Conservation (phyloP, 2,888 invertebrate genomes). For the Lycia hirtaria region DNA sequence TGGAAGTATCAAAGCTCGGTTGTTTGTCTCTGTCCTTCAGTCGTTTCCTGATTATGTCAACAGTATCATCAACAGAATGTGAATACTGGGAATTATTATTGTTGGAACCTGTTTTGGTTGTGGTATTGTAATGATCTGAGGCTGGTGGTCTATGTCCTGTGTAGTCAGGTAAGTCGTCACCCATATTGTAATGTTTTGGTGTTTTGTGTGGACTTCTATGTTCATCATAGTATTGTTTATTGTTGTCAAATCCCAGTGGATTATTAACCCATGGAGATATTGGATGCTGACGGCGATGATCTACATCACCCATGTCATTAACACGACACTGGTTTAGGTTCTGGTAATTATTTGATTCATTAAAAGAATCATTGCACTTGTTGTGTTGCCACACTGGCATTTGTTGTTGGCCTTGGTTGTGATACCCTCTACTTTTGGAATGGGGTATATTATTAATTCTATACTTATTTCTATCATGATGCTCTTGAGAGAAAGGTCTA, state of each 20-base stretch:
- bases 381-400: conserved; percentile 48
- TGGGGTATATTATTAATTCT: conserved; percentile 51
- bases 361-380: conserved; percentile 43
- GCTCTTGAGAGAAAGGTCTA: conserved; percentile 49
- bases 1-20: conserved; percentile 44
- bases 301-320: conserved; percentile 74
- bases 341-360: conserved; percentile 47
- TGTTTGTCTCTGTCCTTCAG: conserved; percentile 69
- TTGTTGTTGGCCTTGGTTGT: conserved; percentile 44
- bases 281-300: conserved; percentile 55
- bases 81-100: conserved; percentile 71
- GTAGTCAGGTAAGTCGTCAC: conserved; percentile 57
- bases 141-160: conserved; percentile 76
- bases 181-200: conserved; percentile 48
- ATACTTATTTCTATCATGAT: conserved; percentile 59
- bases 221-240: conserved; percentile 52
- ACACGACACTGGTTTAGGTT: conserved; percentile 46
- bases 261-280: conserved; percentile 55
- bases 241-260: conserved; percentile 44
- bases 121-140: conserved; percentile 75
- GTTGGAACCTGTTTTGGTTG: conserved; percentile 62
- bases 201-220: conserved; percentile 53
- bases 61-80: conserved; percentile 76
- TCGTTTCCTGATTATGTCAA: conserved; percentile 72
- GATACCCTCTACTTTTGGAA: conserved; percentile 52